Conservation (phyloP, 1,140 invertebrate species). For the Caligus rogercresseyi region DNA sequence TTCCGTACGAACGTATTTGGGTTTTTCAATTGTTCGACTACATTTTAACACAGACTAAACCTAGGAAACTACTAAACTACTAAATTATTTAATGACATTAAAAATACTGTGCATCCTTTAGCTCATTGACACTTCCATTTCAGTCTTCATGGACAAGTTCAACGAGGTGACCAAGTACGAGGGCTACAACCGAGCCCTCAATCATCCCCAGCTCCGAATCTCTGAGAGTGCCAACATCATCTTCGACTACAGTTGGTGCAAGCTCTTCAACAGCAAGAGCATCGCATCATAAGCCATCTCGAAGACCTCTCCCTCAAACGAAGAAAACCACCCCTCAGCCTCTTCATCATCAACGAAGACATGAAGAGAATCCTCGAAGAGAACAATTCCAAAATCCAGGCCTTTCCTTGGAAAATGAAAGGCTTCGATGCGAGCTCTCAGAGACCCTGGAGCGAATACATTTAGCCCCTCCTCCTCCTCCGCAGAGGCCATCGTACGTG, state of each 20-base stretch:
- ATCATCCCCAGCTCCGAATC: conserved; percentile 70
- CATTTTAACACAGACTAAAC: too few relatives aligned
- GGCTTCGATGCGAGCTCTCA: background rate
- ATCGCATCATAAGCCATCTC: conserved; percentile 21
- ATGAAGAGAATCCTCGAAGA: background rate
- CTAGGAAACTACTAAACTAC: too few relatives aligned
- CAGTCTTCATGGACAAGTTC: conserved; percentile 67
- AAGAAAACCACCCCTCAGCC: background rate
- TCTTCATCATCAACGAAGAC: background rate
- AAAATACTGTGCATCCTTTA: too few relatives aligned
- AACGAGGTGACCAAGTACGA: conserved; percentile 71
- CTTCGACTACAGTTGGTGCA: conserved; percentile 89
- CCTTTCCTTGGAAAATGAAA: background rate
- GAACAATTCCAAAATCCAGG: background rate
- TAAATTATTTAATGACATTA: too few relatives aligned
- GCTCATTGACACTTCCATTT: too few relatives aligned
- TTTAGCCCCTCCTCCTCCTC: background rate
- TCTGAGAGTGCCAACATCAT: conserved; percentile 58
- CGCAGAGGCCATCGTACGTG: too few relatives aligned
- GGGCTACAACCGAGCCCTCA: conserved; percentile 70
- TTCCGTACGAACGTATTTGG: too few relatives aligned
- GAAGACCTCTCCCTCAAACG: background rate
- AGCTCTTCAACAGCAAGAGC: conserved; percentile 43
- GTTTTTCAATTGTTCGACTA: too few relatives aligned
- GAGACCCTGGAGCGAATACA: background rate